Conservation (phyloP, 2,888 invertebrate genomes). For the Leucophora obtusa region DNA sequence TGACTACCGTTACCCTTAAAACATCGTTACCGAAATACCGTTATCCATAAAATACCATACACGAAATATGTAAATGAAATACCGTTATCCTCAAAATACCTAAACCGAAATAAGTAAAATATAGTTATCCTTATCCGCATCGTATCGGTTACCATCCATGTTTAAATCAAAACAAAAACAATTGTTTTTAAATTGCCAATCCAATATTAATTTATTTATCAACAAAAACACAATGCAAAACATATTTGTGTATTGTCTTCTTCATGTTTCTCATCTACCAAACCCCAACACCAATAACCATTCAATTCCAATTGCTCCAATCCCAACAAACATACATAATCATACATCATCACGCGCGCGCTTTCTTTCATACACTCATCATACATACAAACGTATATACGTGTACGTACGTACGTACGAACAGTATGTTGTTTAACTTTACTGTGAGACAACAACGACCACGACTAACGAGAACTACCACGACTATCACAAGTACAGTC, state of each 20-base stretch:
- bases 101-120: too few species aligned
- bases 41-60: too few species aligned
- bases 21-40: too few species aligned
- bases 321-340: constrained; percentile 47
- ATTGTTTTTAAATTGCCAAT: not conserved
- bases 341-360: constrained; percentile 64
- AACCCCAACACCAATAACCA: not conserved
- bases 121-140: too few species aligned
- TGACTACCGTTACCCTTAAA: too few species aligned
- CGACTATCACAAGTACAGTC: constrained; percentile 65
- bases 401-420: constrained; percentile 1
- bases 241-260: not conserved
- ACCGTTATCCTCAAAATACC: too few species aligned
- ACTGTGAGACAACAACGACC: constrained; percentile 64
- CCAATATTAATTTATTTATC: not conserved
- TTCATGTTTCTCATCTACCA: not conserved
- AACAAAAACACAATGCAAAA: constrained; percentile 3
- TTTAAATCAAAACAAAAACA: too few species aligned
- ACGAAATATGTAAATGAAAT: too few species aligned
- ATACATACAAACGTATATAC: too few species aligned
- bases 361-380: constrained; percentile 49
- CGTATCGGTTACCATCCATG: too few species aligned
- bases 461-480: constrained; percentile 61
- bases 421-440: constrained; percentile 31
- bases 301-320: not conserved